Base-by-base conservation (phyloP, 2,888 invertebrate genomes). In the Cactoblastis cactorum region DNA sequence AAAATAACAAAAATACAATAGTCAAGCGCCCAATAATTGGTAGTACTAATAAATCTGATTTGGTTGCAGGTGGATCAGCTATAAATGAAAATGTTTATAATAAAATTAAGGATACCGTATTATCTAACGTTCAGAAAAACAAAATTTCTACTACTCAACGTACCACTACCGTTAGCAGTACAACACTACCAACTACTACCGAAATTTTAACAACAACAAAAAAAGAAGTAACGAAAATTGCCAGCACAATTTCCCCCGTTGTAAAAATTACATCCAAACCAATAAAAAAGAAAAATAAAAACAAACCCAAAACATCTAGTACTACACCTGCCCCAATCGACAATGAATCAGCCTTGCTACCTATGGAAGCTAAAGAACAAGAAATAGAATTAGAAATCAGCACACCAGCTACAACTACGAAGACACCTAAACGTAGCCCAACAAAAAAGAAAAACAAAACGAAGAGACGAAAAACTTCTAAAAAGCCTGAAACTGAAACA, bases 61-160 rank as follows among this genome's bases (percentile, higher is more conserved):
- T 90, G 50, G 74, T 88, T 24, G 87, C 90, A 34, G 77, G 83
- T 55, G 88, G 88, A 15, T 88, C 88, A 19, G 88, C 85, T 22
- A 84, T 89, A 14, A 89, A 79, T 57, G 90, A 90, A 68, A 90
- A 90, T 63, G 83, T 83, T 2, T 82, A 90, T 34, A 92, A 92
- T 2, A 93, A 93, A 78, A 78, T 93, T 12, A 93, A 93, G 65
- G 92, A 93, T 4, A 91, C 93, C 0, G 83, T 92, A 18, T 63
- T 91, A 5, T 87, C 91, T 24, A 91, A 90, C 60, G 83, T 90
- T 0, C 86, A 90, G 55, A 91, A 91, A 59, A 89, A 89, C 56
- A 90, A 91, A 67, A 84, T 74, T 39, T 68, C 72, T 11, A 66
- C 75, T 24, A 61, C 68, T 14, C 70, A 74, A 38, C 63, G 63